These are phyloP conservation scores for Vanessa tameamea DNA, from an alignment of 1,140 invertebrate genomes.

Conservation along the genomic window DNA sequence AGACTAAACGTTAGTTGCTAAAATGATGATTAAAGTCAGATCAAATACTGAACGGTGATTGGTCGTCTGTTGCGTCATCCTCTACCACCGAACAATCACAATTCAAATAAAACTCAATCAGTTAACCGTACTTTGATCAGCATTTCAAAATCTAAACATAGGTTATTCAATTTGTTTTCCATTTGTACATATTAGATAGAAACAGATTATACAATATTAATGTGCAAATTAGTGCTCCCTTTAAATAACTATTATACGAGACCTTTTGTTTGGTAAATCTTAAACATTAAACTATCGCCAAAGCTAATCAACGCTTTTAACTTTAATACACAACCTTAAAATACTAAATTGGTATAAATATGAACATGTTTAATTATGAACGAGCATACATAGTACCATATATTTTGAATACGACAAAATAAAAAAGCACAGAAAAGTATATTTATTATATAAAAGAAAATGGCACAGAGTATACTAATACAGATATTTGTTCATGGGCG, in stretches of 20 bases:
- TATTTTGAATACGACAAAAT: slow-evolving; percentile 1
- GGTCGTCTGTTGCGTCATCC: too few species aligned
- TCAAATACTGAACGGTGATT: background rate
- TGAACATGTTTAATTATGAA: background rate
- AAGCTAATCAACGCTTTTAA: background rate
- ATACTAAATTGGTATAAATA: slow-evolving; percentile 10
- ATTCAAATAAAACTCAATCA: too few species aligned
- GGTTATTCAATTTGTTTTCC: background rate
- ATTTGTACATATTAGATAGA: slow-evolving; percentile 4
- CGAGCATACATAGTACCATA: background rate
- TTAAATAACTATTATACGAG: background rate
- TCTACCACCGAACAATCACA: too few species aligned
- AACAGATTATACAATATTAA: slow-evolving; percentile 9
- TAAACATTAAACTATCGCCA: background rate
- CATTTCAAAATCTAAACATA: too few species aligned
- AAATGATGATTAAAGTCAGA: background rate
- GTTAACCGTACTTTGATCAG: too few species aligned
- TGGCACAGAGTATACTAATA: slow-evolving; percentile 34
- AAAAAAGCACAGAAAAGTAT: slow-evolving; percentile 6
- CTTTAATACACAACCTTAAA: background rate
- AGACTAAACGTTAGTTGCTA: too few species aligned
- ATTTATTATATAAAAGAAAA: slow-evolving; percentile 5
- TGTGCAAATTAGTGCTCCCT: background rate
- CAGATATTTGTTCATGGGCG: slow-evolving; percentile 35
- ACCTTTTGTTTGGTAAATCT: slow-evolving; percentile 10